Base-by-base conservation (phyloP, 2,797 vertebrate genomes). In the Mareca strepera region DNA sequence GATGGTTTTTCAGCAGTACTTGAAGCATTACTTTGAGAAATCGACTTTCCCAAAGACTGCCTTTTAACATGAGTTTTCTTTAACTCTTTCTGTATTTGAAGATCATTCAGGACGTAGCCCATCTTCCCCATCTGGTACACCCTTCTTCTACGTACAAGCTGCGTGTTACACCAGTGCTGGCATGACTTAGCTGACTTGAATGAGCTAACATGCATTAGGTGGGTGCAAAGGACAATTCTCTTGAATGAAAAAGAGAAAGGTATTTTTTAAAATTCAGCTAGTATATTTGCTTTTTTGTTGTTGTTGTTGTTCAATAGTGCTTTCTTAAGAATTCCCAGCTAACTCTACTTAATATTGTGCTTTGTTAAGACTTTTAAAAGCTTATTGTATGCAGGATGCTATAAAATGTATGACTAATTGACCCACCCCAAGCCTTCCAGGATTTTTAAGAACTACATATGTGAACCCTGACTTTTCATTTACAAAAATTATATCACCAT, bases 331-430 rank as follows among this genome's bases (percentile, higher is more conserved):
- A 48, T 50, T 90, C 18, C 56, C 60, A 84, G 14, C 20, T 88
- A 74, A 77, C 73, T 64, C 59, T 60, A 43, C 48, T 91, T 74
- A 46, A 67, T 41, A 20, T 18, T 48, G 23, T 73, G 18, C 50
- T 15, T 26, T 76, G n/a, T 11, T 82, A 66, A 79, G 55, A 41
- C 29, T 85, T 84, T 17, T 44, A 52, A 82, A 88, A 94, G 37
- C 2, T 77, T 78, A 62, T 11, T 78, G 23, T 64, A 80, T 31
- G 33, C 90, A 62, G 67, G 72, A 91, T 93, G 74, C 43, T 92
- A 48, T 69, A 82, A 96, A 96, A 82, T n/a, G 31, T 79, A 92
- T 94, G 88, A 97, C 85, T 96, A 94, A 96, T 8, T 87, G 95
- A 91, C 91, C 79, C 44, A 74, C 62, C 63, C 31, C 48, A 87